phyloP scores from a whole-genome alignment of 2,888 invertebrate genomes.

The Pantelozetes paolii region DNA sequence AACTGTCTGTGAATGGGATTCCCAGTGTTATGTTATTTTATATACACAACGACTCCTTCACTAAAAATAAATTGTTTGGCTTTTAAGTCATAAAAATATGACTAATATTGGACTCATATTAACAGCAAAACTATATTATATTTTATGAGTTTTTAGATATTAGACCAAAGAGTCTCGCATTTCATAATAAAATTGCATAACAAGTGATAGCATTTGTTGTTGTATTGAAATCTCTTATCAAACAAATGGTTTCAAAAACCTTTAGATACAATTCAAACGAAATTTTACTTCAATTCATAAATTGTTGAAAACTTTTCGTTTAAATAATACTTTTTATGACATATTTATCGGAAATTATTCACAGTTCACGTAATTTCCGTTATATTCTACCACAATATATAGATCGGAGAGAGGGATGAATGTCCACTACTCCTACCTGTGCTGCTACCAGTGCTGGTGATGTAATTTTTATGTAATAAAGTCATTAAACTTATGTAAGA shows the following conservation, averaged over 20 bases:
- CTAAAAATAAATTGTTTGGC: constrained; percentile 6
- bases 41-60: neutral
- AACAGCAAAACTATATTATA: neutral
- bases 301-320: no score
- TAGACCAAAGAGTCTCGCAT: neutral
- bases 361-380: no score
- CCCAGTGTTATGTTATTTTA: neutral
- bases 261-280: no score
- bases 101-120: neutral
- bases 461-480: no score
- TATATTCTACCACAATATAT: no score
- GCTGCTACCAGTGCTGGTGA: no score
- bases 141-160: constrained; percentile 12
- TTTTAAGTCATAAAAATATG: neutral
- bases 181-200: neutral
- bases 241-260: no score
- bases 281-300: no score
- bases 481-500: constrained; percentile 7
- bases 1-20: neutral
- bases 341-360: no score
- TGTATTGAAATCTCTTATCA: neutral
- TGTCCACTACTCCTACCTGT: no score
- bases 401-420: no score
- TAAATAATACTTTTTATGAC: no score
- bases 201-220: neutral